Percentiles rank a stretch among this genome's conserved stretches.
Evolutionary conservation across 2,797 vertebrate species (phyloP).

Genomic region (Coilia nasus): DNA sequence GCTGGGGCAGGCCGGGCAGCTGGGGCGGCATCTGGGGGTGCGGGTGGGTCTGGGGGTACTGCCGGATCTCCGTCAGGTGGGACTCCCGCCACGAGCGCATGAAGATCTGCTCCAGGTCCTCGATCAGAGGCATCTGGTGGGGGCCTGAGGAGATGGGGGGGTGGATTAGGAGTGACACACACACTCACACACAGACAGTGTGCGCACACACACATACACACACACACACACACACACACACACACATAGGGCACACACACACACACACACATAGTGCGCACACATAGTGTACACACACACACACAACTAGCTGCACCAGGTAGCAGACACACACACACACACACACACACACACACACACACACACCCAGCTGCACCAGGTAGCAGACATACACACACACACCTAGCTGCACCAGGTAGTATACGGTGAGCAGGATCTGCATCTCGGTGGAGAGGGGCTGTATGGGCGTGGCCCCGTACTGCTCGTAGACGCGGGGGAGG

Average conservation of each 20-base stretch:
- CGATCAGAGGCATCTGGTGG: conserved; percentile 92
- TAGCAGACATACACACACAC: not conserved
- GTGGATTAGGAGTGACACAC: not conserved
- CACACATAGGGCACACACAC: not conserved
- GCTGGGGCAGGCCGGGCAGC: conserved; percentile 71
- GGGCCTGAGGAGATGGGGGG: conserved; percentile 73
- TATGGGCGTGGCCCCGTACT: conserved; percentile 82
- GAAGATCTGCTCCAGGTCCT: conserved; percentile 97
- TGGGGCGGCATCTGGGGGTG: conserved; percentile 68
- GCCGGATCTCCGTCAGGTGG: conserved; percentile 90
- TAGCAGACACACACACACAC: not conserved
- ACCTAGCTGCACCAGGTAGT: conserved; percentile 98
- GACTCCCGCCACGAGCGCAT: conserved; percentile 96
- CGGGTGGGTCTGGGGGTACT: conserved; percentile 83
- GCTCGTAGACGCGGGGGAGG: conserved; percentile 88
- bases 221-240: not conserved
- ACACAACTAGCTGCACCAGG: no score
- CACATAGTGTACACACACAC: not conserved
- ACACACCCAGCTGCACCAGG: not conserved
- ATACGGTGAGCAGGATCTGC: conserved; percentile 95
- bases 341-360: conserved; percentile 23
- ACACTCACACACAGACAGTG: conserved; percentile 12
- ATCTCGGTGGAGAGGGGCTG: conserved; percentile 94
- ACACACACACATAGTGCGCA: not conserved
- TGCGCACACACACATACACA: not conserved